Base-by-base conservation (phyloP, 2,113 vertebrate genomes). In the Etia nguti region DNA sequence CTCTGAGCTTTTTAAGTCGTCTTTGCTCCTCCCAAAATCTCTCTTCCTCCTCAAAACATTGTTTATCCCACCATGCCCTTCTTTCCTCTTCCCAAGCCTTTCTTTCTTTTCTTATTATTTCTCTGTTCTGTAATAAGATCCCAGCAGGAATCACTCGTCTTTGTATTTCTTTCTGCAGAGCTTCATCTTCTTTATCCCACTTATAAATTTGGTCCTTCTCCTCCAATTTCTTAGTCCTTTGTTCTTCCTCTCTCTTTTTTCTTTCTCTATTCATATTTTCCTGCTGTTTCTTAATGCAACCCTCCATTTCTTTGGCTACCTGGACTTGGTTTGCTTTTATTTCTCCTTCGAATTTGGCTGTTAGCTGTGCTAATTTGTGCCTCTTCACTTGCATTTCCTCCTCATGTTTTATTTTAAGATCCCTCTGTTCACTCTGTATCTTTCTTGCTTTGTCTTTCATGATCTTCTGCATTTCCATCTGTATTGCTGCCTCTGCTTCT, bases 331-430 rank as follows among this genome's bases (percentile, higher is more conserved):
- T 77, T 50, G 43, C 43, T 31, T 77, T 77, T 50, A 50, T 20
- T 77, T 77, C 0, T 31, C 50, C 16, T 50, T 77, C 43, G 20
- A 77, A 77, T 50, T 20, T 31, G 70, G 70, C 43, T 50, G 10
- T 50, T 50, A 77, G 70, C 0, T 50, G 24, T 77, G 70, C 0
- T 50, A 48, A 31, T 0, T 0, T 77, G 24, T 50, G 11, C 70
- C 43, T 50, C 43, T 50, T 77, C 10, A 50, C 43, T 77, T 77
- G 43, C 3, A 12, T 50, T 77, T 77, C 43, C 16, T 50, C 70
- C 10, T 50, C 2, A 50, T 75, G 11, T 75, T 77, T 77, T 77
- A 16, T 77, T 50, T 0, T 3, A 8, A 77, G 70, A 8, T 0
- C 43, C 43, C 16, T 48, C 43, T 31, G 7, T 5, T 77, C 70